Evolutionary conservation across 2,113 vertebrate genomes (phyloP), one percentile per base, ranked within the genome.

Genomic region (Clarias gariepinus): DNA sequence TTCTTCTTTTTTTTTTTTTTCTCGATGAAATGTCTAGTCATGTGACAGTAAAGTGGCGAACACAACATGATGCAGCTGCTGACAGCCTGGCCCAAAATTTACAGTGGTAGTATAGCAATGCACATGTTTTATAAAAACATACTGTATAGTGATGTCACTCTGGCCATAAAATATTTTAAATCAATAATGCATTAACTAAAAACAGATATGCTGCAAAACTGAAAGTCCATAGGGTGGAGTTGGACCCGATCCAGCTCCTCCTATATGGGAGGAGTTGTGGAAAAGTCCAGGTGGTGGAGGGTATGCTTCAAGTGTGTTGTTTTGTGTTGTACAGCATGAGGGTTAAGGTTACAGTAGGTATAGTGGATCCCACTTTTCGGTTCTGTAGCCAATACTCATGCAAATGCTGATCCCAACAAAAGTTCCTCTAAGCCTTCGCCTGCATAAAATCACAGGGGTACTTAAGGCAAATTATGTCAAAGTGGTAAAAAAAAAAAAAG

Each of bases 391-490:
- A 57, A 53, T 11, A 33, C 16, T 28, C 53, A 57, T 78, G 11
- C 15, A 77, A 55, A 28, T 15, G 7, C 15, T 58, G 53, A 79
- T 28, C n/a, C 18, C 52, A 28, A 55, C 52, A 78, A 15, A 53
- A 30, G 16, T 57, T 30, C 30, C 16, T 19, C 8, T 33, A 19
- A 57, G 16, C n/a, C 76, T 55, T 16, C 3, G 6, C 13, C 76
- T 79, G n/a, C 76, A 57, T 57, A 57, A 9, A 77, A 77, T 77
- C 74, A 77, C 47, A 53, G 74, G 74, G 47, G 25, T 28, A 25
- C 41, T 52, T 52, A n/a, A 53, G 23, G 41, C 47, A 53, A 76
- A 76, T 78, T 57, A 55, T 18, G n/a, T 3, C 28, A 16, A 33
- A 79, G 28, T 10, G 77, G 77, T 79, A n/a, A n/a, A n/a, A n/a